Base-by-base conservation (phyloP, 2,113 vertebrate genomes). In the Crotalus horridus region DNA sequence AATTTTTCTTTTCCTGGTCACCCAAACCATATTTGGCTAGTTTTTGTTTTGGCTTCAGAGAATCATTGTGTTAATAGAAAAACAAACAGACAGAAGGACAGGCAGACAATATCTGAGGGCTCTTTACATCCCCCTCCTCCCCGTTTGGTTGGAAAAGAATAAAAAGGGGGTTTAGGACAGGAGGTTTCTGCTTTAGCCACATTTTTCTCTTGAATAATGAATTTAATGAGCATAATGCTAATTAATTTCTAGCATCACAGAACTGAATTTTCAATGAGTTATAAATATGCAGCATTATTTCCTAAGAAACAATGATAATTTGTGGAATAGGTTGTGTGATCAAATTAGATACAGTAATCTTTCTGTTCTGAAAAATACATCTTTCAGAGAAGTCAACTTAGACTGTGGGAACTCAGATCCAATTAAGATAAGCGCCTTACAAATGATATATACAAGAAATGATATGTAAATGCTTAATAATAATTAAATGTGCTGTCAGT, bases 391-490 rank as follows among this genome's bases (percentile, higher is more conserved):
- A 24, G 46, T 86, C 81, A 86, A 11, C 23, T 6, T 56, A 93
- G 89, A 48, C 46, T n/a, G 81, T 93, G 74, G 74, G 92, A 90
- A 86, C 10, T 64, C 89, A 33, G n/a, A 90, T 90, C 23, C 53
- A 51, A 23, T 93, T 59, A 26, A 61, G 85, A 43, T 90, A 64
- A 86, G 64, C 48, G n/a, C 13, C 33, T 91, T 46, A 89, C 24
- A 89, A 56, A 91, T 85, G 69, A 48, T 46, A 53, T 61, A 53
- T 74, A 23, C 48, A 81, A 81, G 26, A 90, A 54, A 85, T 46
- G 6, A 43, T 43, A 86, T 46, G 39, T 1, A 91, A 91, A 87
- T 1, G 54, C 26, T 87, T 59, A 26, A 86, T 46, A 91, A 91
- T 46, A 39, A 43, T 43, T 81, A 81, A 10, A 39, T 20, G 33